phyloP scores from a whole-genome alignment of 2,113 vertebrate genomes.

The Neopipo cinnamomea region DNA sequence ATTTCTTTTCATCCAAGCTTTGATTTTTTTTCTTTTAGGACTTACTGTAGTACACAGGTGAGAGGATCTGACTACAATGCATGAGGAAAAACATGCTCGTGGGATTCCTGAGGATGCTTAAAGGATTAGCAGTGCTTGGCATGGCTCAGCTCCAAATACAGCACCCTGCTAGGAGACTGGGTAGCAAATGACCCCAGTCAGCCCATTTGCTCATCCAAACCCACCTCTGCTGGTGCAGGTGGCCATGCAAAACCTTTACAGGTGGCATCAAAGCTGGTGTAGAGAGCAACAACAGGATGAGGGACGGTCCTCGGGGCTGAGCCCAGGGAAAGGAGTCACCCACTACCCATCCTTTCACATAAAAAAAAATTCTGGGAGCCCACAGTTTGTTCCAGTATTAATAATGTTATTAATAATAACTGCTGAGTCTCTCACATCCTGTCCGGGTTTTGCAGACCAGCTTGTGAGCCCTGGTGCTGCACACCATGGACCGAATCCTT shows the following conservation, averaged over 20 bases:
- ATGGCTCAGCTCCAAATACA: background rate
- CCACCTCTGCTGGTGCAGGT: background rate
- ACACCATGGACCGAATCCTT: accelerated
- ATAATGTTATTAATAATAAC: background rate
- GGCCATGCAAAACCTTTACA: background rate
- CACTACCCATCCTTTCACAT: background rate
- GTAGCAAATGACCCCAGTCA: background rate
- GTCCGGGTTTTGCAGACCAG: background rate
- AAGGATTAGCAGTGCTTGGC: background rate
- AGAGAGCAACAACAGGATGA: accelerated
- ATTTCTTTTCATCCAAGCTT: background rate
- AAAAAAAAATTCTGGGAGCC: background rate
- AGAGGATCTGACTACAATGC: accelerated
- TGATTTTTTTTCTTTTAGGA: background rate
- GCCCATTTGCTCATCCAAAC: background rate
- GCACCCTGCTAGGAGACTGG: background rate
- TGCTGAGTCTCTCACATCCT: background rate
- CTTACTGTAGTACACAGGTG: accelerated
- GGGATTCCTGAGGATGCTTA: background rate
- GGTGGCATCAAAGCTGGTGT: background rate
- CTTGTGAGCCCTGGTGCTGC: background rate
- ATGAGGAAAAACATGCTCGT: accelerated
- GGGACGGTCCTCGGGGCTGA: background rate
- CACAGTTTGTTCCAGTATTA: background rate
- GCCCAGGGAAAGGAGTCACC: background rate